Evolutionary conservation across 1,140 invertebrate genomes (phyloP), one percentile per base, ranked within the genome.

Genomic region (Kradibia gibbosae): DNA sequence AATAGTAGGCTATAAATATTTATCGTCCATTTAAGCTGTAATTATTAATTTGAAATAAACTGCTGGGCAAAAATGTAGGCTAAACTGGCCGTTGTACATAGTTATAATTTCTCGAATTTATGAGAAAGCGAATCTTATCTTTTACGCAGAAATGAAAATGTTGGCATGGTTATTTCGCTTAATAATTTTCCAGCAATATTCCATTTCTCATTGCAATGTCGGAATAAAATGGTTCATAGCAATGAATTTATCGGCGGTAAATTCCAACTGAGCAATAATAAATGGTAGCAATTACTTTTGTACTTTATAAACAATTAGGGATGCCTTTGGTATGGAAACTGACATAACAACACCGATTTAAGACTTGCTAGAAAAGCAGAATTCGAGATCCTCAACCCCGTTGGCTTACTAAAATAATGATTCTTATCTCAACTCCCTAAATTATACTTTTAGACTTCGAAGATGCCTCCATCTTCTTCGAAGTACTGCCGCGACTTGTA

Each of bases 301-400:
- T 72, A 72, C 36, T 79, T 72, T 79, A 79, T 79, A 79, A 72
- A 72, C 78, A 79, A 79, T 79, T 72, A 79, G 36, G 67, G 25
- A 31, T 72, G 20, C 36, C 50, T n/a, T 22, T 31, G 50, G 62
- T 13, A 50, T 20, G n/a, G 39, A 62, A 22, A 53, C 5, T 20
- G 50, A 22, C 48, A 53, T 67, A 78, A 67, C 60, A 20, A 67
- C 36, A 28, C 20, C 57, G 74, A 65, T 77, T 77, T 65, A 42
- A 39, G 57, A 39, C n/a, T 39, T n/a, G 65, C 17, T 31, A 17
- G 42, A 72, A 50, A 17, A 74, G 48, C n/a, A 15, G 50, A 34
- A 39, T 53, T 34, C 20, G n/a, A 25, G 4, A 15, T 13, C 70
- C 34, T 67, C 36, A 10, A 7, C 25, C 17, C n/a, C n/a, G n/a